A percentile compares a stretch with the other conserved stretches of the same genome.
Conservation (phyloP, 2,888 invertebrate genomes). For the Hipparchia semele region DNA sequence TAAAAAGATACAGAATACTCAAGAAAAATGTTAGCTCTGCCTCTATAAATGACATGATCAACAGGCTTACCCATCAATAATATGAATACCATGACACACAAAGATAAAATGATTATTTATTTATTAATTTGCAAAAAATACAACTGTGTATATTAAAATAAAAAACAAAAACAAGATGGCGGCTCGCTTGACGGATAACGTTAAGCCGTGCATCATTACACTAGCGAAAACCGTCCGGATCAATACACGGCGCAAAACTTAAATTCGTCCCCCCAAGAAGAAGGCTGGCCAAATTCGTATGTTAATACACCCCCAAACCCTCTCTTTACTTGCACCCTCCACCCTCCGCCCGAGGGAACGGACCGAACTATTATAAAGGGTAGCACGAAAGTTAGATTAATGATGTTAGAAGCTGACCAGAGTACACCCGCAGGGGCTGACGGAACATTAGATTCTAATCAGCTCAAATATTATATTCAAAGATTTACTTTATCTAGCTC, state of each 20-base stretch:
- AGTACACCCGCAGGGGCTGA: constrained; percentile 49
- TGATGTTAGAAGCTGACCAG: constrained; percentile 83
- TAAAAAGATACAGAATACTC: too few species aligned
- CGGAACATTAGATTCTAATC: constrained; percentile 43
- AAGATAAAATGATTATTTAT: too few species aligned
- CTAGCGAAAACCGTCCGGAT: constrained; percentile 68
- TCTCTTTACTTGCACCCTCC: constrained; percentile 51
- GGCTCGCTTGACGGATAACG: constrained; percentile 40
- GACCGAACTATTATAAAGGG: constrained; percentile 83
- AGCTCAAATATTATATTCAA: background rate
- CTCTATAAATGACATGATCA: too few species aligned
- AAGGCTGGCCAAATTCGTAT: constrained; percentile 81
- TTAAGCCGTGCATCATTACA: constrained; percentile 47
- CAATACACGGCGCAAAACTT: constrained; percentile 80
- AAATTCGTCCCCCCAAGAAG: constrained; percentile 78
- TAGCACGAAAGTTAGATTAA: constrained; percentile 84
- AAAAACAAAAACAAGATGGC: constrained; percentile 33
- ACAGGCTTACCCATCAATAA: too few species aligned
- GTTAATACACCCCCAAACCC: constrained; percentile 68
- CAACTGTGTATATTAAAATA: background rate
- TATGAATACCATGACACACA: too few species aligned
- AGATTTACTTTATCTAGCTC: constrained; percentile 8
- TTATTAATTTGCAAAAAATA: background rate
- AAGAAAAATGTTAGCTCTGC: too few species aligned
- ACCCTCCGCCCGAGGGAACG: constrained; percentile 65